Percentiles rank a stretch among this genome's conserved stretches.
Conservation (phyloP, 1,140 invertebrate genomes). For the Sinella curviseta region DNA sequence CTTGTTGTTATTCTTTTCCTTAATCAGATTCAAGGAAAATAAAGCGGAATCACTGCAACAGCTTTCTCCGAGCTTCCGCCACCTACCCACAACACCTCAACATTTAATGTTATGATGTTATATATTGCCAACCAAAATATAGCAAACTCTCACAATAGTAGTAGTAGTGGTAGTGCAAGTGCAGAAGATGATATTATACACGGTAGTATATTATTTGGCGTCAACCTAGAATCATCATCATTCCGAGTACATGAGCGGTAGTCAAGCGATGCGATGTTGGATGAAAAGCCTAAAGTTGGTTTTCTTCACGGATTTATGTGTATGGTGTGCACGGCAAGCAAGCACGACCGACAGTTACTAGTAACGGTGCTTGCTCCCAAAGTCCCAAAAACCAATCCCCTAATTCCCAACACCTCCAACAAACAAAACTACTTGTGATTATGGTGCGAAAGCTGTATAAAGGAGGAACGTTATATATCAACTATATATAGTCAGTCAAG, state of each 20-base stretch:
- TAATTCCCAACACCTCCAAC: slow-evolving; percentile 13
- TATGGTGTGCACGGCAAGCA: neutral
- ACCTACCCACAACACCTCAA: neutral
- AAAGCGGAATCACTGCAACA: neutral
- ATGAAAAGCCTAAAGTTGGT: too few relatives aligned
- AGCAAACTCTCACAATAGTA: too few relatives aligned
- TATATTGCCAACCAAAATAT: too few relatives aligned
- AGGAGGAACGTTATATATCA: too few relatives aligned
- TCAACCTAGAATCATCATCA: too few relatives aligned
- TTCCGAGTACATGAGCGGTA: too few relatives aligned
- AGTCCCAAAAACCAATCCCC: neutral
- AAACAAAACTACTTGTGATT: neutral
- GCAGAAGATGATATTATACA: too few relatives aligned
- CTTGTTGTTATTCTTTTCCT: slow-evolving; percentile 15
- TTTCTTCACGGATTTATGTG: neutral
- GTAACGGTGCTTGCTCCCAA: neutral
- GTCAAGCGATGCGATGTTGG: too few relatives aligned
- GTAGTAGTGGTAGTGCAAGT: too few relatives aligned
- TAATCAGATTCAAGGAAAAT: neutral
- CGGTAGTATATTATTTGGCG: too few relatives aligned
- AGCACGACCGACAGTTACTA: neutral
- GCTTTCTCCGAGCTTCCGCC: neutral
- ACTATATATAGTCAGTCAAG: neutral
- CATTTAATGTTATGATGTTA: too few relatives aligned
- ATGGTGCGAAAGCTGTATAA: neutral